Base-by-base conservation (phyloP, 2,888 invertebrate species). In the Drosophila silvestris region DNA sequence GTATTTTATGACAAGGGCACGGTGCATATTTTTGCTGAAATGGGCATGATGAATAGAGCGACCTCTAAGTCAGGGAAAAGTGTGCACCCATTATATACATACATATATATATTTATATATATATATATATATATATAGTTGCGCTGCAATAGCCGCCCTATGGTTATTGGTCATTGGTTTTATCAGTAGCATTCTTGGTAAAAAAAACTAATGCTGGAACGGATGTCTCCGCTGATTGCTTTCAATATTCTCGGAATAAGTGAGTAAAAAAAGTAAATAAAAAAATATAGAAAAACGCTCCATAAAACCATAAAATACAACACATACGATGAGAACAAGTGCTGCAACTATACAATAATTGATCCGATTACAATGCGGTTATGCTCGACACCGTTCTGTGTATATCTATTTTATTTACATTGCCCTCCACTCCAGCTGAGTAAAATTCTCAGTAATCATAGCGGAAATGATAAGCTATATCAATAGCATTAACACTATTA, bases 381-480 rank as follows among this genome's bases (percentile, higher is more conserved):
- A 77, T 73, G 79, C 37, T 64, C 56, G 44, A 41, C 58, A 41
- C 30, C 37, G 30, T 32, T 59, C 66, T 50, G 52, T 26, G 26
- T n/a, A 51, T 59, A 57, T 39, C 32, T 26, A 33, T 57, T 32
- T 32, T 69, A 37, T 79, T 77, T 61, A 64, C 57, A 73, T 28
- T 33, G 54, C 61, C 16, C 47, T 22, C 22, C 10, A 22, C 30
- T 50, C 35, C 59, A 57, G 59, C 50, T 62, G 47, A 37, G 47
- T 35, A 14, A 35, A 56, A 28, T 65, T 70, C 77, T 28, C 7
- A 12, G 77, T 62, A 77, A 61, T 69, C 44, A 50, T 30, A n/a
- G n/a, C 51, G 68, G 80, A 70, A 57, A 44, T 58, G 71, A 81
- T 78, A 81, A 81, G 77, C 77, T 32, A 44, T 58, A 50, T 19